Conservation (phyloP, 1,140 invertebrate species). For the Holotrichia oblita region DNA sequence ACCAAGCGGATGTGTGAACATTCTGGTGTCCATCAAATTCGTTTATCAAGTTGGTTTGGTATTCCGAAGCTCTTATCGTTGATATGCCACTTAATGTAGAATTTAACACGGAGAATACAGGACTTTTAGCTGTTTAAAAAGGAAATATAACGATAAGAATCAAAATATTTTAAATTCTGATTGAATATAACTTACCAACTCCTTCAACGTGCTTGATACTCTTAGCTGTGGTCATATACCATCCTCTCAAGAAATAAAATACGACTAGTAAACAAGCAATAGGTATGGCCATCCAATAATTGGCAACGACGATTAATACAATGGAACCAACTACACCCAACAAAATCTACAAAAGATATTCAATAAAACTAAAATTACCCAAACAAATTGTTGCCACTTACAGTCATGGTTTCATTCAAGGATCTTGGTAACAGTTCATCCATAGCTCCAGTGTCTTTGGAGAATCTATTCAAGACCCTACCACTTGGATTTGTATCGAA, state of each 20-base stretch:
- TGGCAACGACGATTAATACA: slow-evolving; percentile 73
- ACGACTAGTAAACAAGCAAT: slow-evolving; percentile 72
- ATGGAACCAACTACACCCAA: slow-evolving; percentile 67
- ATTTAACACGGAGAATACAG: slow-evolving; percentile 89
- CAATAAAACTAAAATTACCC: background rate
- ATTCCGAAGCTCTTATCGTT: slow-evolving; percentile 87
- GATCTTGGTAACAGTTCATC: slow-evolving; percentile 5
- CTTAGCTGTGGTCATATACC: slow-evolving; percentile 70
- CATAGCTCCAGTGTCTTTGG: slow-evolving; percentile 14
- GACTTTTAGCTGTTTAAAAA: slow-evolving; percentile 72
- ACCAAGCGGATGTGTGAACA: slow-evolving; percentile 62
- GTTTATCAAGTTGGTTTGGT: slow-evolving; percentile 70
- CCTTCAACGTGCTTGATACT: slow-evolving; percentile 66
- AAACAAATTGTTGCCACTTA: background rate
- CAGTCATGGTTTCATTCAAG: slow-evolving; percentile 64
- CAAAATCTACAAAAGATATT: slow-evolving; percentile 70
- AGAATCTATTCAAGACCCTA: slow-evolving; percentile 73
- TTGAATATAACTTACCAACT: slow-evolving; percentile 59
- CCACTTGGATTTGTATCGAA: slow-evolving; percentile 81
- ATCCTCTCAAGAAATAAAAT: slow-evolving; percentile 69
- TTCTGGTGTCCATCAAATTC: slow-evolving; percentile 59
- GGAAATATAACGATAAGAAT: too few species aligned
- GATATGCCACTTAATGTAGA: slow-evolving; percentile 88
- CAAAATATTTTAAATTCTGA: background rate
- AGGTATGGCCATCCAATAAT: slow-evolving; percentile 77